phyloP scores from a whole-genome alignment of 2,797 vertebrate species.

The Bufotes viridis region DNA sequence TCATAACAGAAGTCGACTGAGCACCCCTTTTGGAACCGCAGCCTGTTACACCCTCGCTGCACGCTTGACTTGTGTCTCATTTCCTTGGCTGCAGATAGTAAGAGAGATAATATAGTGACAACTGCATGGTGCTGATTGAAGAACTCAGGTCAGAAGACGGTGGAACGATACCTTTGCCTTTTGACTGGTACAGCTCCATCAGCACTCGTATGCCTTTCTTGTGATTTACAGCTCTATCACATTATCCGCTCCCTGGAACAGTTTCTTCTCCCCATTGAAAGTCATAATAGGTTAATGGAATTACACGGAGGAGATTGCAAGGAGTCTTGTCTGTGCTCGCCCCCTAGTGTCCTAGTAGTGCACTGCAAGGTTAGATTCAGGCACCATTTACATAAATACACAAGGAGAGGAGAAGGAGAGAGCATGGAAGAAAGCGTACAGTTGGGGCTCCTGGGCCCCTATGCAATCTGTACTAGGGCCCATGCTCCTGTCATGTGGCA shows the following conservation, averaged over 20 bases:
- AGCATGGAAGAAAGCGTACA: no score
- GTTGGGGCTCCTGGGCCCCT: no score
- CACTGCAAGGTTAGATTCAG: not conserved
- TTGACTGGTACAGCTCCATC: not conserved
- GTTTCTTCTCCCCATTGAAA: not conserved
- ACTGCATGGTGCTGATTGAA: slow-evolving; percentile 5
- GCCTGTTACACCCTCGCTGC: not conserved
- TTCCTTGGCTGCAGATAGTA: not conserved
- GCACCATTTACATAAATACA: not conserved
- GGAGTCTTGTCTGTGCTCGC: not conserved
- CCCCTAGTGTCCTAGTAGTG: slow-evolving; percentile 12
- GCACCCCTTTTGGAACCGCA: no score
- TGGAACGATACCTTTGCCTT: not conserved
- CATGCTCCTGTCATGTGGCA: no score
- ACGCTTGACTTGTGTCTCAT: not conserved
- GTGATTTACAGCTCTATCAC: slow-evolving; percentile 2
- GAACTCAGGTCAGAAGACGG: not conserved
- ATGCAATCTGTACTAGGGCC: no score
- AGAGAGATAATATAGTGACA: not conserved
- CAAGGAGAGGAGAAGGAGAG: no score
- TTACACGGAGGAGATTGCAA: not conserved
- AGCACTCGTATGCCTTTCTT: not conserved
- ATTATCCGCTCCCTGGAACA: slow-evolving; percentile 20
- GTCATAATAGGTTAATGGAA: slow-evolving; percentile 15
- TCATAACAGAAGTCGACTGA: no score